Conservation (phyloP, 2,113 vertebrate species). For the Athene cunicularia region DNA sequence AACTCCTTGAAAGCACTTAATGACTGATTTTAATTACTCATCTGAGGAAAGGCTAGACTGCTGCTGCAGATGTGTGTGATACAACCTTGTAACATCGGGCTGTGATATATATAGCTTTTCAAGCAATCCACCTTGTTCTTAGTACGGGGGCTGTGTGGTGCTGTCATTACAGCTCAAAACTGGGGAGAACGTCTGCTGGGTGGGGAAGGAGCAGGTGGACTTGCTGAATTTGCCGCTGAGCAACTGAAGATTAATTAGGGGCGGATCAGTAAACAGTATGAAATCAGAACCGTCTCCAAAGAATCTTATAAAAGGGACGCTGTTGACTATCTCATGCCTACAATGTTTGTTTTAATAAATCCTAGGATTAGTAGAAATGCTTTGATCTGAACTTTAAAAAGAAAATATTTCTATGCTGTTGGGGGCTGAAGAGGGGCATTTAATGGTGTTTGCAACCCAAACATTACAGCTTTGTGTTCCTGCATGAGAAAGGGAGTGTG, state of each 20-base stretch:
- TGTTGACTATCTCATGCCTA: conserved; percentile 56
- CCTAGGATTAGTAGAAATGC: conserved; percentile 64
- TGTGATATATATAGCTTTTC: conserved; percentile 16
- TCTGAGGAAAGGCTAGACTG: conserved; percentile 45
- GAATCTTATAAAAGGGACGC: conserved; percentile 53
- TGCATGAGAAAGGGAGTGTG: conserved; percentile 50
- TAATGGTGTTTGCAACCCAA: conserved; percentile 62
- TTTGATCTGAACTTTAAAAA: conserved; percentile 65
- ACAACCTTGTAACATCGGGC: neutral
- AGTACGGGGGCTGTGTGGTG: conserved; percentile 26
- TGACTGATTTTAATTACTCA: conserved; percentile 45
- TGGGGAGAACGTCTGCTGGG: neutral
- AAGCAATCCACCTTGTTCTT: conserved; percentile 24
- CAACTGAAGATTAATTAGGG: conserved; percentile 56
- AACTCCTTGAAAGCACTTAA: conserved; percentile 39
- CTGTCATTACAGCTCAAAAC: neutral
- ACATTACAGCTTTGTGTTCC: conserved; percentile 55
- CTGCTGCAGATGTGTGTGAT: neutral
- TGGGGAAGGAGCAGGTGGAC: conserved; percentile 46
- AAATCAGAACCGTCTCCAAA: conserved; percentile 53
- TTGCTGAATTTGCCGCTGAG: conserved; percentile 51
- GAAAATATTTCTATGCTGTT: conserved; percentile 66
- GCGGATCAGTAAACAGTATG: conserved; percentile 47
- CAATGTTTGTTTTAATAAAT: conserved; percentile 66
- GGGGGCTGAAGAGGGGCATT: conserved; percentile 51